Conservation (phyloP, 2,888 invertebrate species). For the Gymnosoma rotundatum region DNA sequence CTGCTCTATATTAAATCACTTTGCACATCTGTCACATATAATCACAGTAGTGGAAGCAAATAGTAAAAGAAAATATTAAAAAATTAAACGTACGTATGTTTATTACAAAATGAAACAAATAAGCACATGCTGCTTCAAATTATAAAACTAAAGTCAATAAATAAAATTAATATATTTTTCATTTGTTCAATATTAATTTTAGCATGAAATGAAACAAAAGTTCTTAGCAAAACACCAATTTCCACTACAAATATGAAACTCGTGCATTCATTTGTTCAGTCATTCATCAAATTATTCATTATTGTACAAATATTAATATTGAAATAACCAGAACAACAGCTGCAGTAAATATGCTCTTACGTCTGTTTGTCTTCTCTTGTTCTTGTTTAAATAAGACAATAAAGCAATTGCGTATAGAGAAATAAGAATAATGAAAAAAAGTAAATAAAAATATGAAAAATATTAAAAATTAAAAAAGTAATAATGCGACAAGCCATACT, state of each 20-base stretch:
- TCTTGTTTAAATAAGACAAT: conserved; percentile 40
- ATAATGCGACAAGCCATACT: neutral
- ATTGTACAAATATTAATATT: conserved; percentile 50
- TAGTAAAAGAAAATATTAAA: neutral
- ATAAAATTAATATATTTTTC: conserved; percentile 46
- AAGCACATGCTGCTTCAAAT: conserved; percentile 1
- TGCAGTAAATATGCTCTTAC: conserved; percentile 37
- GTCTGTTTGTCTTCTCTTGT: conserved; percentile 6
- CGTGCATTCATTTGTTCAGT: conserved; percentile 19
- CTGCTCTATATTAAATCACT: too few relatives aligned
- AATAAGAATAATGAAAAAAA: conserved; percentile 14
- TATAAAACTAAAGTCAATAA: conserved; percentile 44
- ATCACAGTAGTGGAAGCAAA: neutral
- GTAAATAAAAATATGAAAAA: neutral
- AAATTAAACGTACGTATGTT: conserved; percentile 1
- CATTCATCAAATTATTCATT: conserved; percentile 55
- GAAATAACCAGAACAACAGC: conserved; percentile 54
- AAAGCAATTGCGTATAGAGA: conserved; percentile 18
- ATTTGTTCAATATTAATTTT: conserved; percentile 44
- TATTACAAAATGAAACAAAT: neutral
- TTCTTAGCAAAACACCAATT: conserved; percentile 55
- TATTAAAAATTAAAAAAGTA: conserved; percentile 37
- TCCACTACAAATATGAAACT: conserved; percentile 23
- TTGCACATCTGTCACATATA: neutral
- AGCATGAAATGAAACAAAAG: conserved; percentile 28